These are phyloP conservation scores for Empidonax alnorum DNA, from an alignment of 2,113 vertebrate genomes.

Conservation along the genomic window DNA sequence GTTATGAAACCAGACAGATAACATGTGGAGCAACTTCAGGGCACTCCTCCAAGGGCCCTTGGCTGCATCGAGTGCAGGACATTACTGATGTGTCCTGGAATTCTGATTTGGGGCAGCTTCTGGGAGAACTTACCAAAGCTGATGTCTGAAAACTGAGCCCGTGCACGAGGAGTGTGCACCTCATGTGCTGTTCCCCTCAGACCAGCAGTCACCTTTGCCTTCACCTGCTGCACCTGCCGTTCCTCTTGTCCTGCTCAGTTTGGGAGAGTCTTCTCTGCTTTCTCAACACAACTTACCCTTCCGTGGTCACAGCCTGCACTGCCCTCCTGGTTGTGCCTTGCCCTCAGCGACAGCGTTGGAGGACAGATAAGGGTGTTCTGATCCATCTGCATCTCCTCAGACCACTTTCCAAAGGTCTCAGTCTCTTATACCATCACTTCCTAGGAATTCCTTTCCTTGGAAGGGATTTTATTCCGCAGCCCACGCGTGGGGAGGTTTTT, in stretches of 20 bases:
- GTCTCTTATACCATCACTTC: background rate
- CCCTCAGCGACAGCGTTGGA: background rate
- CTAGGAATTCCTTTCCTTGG: constrained; percentile 12
- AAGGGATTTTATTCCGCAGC: background rate
- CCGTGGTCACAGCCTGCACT: background rate
- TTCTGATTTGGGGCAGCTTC: constrained; percentile 16
- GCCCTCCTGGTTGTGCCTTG: background rate
- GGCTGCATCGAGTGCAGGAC: constrained; percentile 39
- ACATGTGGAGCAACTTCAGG: constrained; percentile 39
- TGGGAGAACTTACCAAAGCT: constrained; percentile 3
- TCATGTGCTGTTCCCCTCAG: background rate
- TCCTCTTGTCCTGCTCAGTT: background rate
- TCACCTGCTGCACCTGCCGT: background rate
- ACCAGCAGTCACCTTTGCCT: background rate
- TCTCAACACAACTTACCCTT: background rate
- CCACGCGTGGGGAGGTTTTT: background rate
- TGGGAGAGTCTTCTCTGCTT: background rate
- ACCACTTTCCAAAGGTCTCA: background rate
- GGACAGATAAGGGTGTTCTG: background rate
- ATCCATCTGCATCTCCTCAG: background rate
- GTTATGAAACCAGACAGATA: background rate
- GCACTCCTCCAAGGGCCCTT: constrained; percentile 45
- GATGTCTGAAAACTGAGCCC: background rate
- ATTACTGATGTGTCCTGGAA: constrained; percentile 57
- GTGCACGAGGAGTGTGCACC: background rate